Percentiles rank a stretch among this genome's conserved stretches.
Evolutionary conservation across 2,888 invertebrate genomes (phyloP).

Genomic region (Myathropa florea): DNA sequence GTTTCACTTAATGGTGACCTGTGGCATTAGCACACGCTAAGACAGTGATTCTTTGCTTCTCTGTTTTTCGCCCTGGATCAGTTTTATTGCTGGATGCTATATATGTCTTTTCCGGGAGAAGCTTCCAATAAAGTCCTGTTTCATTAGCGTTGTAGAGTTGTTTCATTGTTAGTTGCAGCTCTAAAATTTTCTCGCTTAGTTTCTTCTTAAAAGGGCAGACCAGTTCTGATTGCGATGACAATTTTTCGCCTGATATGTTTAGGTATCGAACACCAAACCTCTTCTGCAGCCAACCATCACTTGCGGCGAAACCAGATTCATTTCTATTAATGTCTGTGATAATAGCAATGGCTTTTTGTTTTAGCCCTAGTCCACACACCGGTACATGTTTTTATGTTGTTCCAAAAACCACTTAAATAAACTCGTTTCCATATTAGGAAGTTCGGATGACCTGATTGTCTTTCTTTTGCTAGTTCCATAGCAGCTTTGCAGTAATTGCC

Average conservation of each 20-base stretch:
- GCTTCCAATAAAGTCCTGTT: neutral
- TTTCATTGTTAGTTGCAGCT: slow-evolving; percentile 3
- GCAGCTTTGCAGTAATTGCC: slow-evolving; percentile 37
- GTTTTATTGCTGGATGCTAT: slow-evolving; percentile 5
- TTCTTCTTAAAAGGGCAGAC: no score
- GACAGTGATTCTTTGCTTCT: slow-evolving; percentile 1
- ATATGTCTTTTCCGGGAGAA: no score
- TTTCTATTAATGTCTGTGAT: neutral
- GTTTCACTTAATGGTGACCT: slow-evolving; percentile 19
- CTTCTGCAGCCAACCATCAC: slow-evolving; percentile 11
- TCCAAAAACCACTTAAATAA: slow-evolving; percentile 1
- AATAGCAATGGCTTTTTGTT: no score
- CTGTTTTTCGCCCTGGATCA: slow-evolving; percentile 9
- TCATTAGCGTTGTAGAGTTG: neutral
- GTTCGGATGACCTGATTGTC: neutral
- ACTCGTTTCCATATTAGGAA: slow-evolving; percentile 8
- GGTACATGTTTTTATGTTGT: neutral
- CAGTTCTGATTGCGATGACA: no score
- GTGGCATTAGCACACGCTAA: slow-evolving; percentile 9
- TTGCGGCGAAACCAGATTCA: slow-evolving; percentile 3
- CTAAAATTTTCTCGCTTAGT: no score
- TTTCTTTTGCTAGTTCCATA: slow-evolving; percentile 23
- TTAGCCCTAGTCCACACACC: no score
- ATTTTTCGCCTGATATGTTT: slow-evolving; percentile 19
- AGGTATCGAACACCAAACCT: slow-evolving; percentile 15